Percentiles rank a stretch among this genome's conserved stretches.
These are phyloP conservation scores for Emydura subglobosa DNA, from an alignment of 2,113 vertebrate genomes.

Conservation along the genomic window DNA sequence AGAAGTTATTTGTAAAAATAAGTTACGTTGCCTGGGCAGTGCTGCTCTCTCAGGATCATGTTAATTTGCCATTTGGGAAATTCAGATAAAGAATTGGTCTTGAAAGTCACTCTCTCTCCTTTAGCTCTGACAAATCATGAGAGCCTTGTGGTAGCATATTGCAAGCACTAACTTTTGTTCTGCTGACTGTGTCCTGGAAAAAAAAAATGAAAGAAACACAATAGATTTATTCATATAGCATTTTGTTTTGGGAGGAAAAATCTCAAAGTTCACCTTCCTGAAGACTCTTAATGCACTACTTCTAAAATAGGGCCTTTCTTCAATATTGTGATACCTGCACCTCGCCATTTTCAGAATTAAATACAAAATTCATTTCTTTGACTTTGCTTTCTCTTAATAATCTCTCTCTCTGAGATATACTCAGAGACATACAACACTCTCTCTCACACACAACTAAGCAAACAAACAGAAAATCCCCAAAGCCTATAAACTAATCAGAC, in stretches of 20 bases:
- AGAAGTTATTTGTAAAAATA: conserved; percentile 47
- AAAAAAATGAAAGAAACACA: neutral
- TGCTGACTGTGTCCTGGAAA: neutral
- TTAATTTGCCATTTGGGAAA: conserved; percentile 23
- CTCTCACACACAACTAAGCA: neutral
- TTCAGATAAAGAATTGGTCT: conserved; percentile 9
- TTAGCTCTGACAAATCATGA: neutral
- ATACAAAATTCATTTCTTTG: neutral
- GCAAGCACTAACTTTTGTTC: neutral
- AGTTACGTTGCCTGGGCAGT: neutral
- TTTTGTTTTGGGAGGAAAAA: neutral
- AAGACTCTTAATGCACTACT: neutral
- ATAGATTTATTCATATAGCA: neutral
- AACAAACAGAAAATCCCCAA: neutral
- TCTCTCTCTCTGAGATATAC: neutral
- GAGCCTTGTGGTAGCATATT: neutral
- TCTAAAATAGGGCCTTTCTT: neutral
- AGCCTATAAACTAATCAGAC: neutral
- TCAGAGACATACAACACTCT: neutral
- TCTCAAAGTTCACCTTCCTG: neutral
- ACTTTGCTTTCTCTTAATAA: neutral
- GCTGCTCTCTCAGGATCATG: neutral
- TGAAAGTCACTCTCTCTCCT: neutral
- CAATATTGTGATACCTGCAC: neutral
- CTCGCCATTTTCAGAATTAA: neutral